Base-by-base conservation (phyloP, 1,140 invertebrate genomes). In the Bombus soroeensis region DNA sequence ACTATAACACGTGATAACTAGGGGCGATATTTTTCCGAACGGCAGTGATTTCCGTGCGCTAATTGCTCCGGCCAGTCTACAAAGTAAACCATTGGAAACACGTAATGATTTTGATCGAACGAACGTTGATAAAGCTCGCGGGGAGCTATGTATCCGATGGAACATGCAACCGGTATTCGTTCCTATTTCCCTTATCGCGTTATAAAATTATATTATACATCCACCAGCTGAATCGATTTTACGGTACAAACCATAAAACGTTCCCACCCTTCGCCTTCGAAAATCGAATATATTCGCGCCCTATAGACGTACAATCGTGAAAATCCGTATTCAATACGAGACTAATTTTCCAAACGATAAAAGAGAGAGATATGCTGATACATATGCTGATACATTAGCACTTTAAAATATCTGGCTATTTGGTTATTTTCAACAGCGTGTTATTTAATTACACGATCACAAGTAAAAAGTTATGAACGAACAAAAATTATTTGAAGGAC, bases 141-240 rank as follows among this genome's bases (percentile, higher is more conserved):
- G 10, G n/a, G n/a, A n/a, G 59, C 25, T 41, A 68, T 41, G 32
- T 64, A 43, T 15, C n/a, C 43, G 25, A 43, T 78, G 39, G 15
- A 25, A 34, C 47, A 53, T 22, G 47, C 47, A 47, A 22, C 43
- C 10, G 9, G 9, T 53, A 32, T 32, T 15, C 53, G 2, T 39
- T 34, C 34, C 53, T 59, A 18, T 64, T 39, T 64, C 57, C 62
- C 37, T 78, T 62, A 78, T 64, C 76, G 76, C 6, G 15, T 25
- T 22, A 37, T 64, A 64, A 78, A 64, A 64, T 78, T 78, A 75
- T 22, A 62, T n/a, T 62, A n/a, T 57, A 53, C 32, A 37, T 57
- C 47, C 5, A 75, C 2, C 25, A 4, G 34, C 34, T 28, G 28
- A 62, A 62, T 18, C 34, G 37, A 28, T 77, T 39, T 62, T 25